Base-by-base conservation (phyloP, 2,888 invertebrate genomes). In the Azorinus chamasolen region DNA sequence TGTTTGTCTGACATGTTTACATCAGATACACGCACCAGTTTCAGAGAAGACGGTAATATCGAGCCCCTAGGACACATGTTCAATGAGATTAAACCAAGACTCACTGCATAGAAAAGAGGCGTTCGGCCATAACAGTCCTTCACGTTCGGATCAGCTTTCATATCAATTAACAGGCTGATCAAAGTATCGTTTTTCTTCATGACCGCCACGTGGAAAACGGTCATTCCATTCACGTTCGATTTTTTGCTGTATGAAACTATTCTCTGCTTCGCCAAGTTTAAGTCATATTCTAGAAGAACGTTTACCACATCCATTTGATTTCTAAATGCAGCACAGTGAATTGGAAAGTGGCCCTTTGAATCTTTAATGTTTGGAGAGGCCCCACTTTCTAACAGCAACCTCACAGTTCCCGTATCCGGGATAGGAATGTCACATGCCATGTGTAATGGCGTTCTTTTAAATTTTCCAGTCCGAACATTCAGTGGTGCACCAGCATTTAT, bases 391-490 rank as follows among this genome's bases (percentile, higher is more conserved):
- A 79, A 41, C 4, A 79, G 39, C 5, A 32, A 2, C n/a, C 66
- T n/a, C 22, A 66, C 65, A 18, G 57, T 20, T 45, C 32, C 27
- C n/a, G 20, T 1, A 4, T 32, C 32, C 4, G 10, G 5, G 3
- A 43, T 22, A 10, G 62, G 69, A 22, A 61, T 39, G 62, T 78
- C 78, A 41, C 43, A 59, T 14, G 78, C 73, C 20, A 61, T 53
- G 25, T 78, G 78, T 27, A 78, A 27, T 27, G 78, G 78, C 4
- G 73, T 65, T 46, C 70, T 45, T 45, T 73, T 73, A 50, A 65
- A 78, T 39, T 61, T 64, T 2, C 45, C 37, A 22, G 51, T 50
- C 27, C 46, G 59, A 5, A 39, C 41, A 51, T 73, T 45, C n/a
- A 73, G 12, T 20, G 63, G 65, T 1, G 69, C 64, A 32, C 58